phyloP scores from a whole-genome alignment of 1,140 invertebrate genomes.

The Drosophila lacertosa region DNA sequence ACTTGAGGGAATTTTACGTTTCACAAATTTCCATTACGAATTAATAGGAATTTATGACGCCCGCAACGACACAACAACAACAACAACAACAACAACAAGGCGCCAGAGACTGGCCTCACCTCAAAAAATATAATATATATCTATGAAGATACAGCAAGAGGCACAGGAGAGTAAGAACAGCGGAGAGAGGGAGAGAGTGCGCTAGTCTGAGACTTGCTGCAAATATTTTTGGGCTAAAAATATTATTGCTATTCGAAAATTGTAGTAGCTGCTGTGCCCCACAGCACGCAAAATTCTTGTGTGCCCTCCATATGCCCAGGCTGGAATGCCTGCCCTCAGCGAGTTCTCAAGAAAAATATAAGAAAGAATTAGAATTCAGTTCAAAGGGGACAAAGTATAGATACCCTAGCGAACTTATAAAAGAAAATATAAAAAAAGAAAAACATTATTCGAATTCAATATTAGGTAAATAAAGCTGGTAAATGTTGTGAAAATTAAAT shows the following conservation, averaged over 20 bases:
- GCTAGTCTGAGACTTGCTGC: conserved; percentile 9
- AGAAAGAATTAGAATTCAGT: background rate
- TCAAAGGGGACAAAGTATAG: too few relatives aligned
- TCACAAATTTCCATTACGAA: conserved; percentile 78
- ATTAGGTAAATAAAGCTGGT: too few relatives aligned
- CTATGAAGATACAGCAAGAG: background rate
- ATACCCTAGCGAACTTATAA: background rate
- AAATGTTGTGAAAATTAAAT: too few relatives aligned
- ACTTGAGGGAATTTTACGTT: conserved; percentile 42
- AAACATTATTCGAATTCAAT: too few relatives aligned
- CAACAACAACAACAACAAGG: conserved; percentile 22
- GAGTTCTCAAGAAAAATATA: conserved; percentile 10
- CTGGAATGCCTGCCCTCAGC: conserved; percentile 29
- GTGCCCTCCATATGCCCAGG: conserved; percentile 51
- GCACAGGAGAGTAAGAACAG: background rate
- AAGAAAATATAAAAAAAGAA: background rate
- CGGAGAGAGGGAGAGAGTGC: too few relatives aligned
- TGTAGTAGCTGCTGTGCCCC: conserved; percentile 52
- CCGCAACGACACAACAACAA: conserved; percentile 1
- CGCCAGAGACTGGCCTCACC: conserved; percentile 10
- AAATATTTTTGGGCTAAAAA: conserved; percentile 71
- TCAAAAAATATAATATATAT: conserved; percentile 7
- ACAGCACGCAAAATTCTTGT: conserved; percentile 51
- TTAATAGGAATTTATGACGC: conserved; percentile 80
- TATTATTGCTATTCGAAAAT: conserved; percentile 81